Conservation (phyloP, 2,888 invertebrate species). For the Hypselothyrea guttata region DNA sequence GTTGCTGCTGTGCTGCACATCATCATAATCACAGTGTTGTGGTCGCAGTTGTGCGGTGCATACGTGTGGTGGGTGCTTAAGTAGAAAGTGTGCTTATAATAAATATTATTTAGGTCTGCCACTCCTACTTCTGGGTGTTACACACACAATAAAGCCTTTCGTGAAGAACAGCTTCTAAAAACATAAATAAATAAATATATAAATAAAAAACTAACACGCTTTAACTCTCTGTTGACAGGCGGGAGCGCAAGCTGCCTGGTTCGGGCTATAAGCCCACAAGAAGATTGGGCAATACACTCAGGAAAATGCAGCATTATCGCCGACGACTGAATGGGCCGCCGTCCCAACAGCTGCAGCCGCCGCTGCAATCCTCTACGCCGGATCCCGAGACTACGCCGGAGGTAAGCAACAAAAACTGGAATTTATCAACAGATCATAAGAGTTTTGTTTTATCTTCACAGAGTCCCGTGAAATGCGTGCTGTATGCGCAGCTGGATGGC, state of each 20-base stretch:
- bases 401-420: conserved; percentile 50
- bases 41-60: too few relatives aligned
- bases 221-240: conserved; percentile 54
- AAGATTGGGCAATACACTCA: conserved; percentile 79
- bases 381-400: conserved; percentile 83
- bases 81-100: too few relatives aligned
- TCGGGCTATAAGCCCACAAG: conserved; percentile 80
- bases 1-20: too few relatives aligned
- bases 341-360: conserved; percentile 67
- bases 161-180: too few relatives aligned
- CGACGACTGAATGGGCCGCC: conserved; percentile 77
- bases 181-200: too few relatives aligned
- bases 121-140: too few relatives aligned
- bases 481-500: conserved; percentile 85
- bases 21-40: too few relatives aligned
- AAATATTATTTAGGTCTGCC: too few relatives aligned
- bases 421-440: conserved; percentile 74
- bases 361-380: conserved; percentile 81
- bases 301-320: conserved; percentile 81
- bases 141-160: too few relatives aligned
- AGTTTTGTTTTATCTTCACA: conserved; percentile 50
- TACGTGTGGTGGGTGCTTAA: too few relatives aligned
- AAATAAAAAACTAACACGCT: too few relatives aligned
- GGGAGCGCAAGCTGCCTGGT: conserved; percentile 81
- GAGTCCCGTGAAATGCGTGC: conserved; percentile 84